Conservation (phyloP, 2,797 vertebrate species). For the Gymnodraco acuticeps region DNA sequence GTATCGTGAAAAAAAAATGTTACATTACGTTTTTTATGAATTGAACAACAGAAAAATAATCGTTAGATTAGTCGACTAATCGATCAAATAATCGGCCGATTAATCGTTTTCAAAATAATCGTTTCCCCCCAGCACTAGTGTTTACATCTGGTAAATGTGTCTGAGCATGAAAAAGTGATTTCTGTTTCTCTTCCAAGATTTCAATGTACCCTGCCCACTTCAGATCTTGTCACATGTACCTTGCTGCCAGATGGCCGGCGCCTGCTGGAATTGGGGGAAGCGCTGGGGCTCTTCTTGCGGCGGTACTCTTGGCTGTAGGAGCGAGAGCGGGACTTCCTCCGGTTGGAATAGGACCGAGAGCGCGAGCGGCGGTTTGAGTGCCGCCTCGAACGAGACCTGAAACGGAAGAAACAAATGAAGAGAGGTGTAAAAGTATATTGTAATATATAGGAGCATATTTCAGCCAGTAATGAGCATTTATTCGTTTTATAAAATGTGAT, state of each 20-base stretch:
- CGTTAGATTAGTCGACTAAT: no score
- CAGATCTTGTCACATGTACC: constrained; percentile 80
- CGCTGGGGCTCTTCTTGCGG: constrained; percentile 90
- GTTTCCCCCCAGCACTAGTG: no score
- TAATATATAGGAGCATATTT: no score
- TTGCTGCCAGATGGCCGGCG: constrained; percentile 90
- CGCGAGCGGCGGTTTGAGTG: constrained; percentile 91
- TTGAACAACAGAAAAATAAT: no score
- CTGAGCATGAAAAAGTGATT: not conserved
- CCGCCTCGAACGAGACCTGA: constrained; percentile 90
- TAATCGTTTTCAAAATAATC: no score
- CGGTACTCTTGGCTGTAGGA: constrained; percentile 91
- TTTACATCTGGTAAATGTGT: not conserved
- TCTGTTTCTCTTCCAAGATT: not conserved
- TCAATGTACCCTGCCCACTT: not conserved
- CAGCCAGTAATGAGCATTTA: not conserved
- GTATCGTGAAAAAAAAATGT: no score
- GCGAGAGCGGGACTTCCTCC: constrained; percentile 90
- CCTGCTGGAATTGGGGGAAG: constrained; percentile 92
- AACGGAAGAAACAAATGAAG: not conserved
- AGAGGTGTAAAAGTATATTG: no score
- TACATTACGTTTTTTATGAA: no score
- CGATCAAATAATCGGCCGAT: no score
- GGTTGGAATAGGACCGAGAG: constrained; percentile 90
- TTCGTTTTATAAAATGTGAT: not conserved